A percentile compares a stretch with the other conserved stretches of the same genome.
These are phyloP conservation scores for Cyprinodon tularosa DNA, from an alignment of 2,113 vertebrate genomes.

Conservation along the genomic window DNA sequence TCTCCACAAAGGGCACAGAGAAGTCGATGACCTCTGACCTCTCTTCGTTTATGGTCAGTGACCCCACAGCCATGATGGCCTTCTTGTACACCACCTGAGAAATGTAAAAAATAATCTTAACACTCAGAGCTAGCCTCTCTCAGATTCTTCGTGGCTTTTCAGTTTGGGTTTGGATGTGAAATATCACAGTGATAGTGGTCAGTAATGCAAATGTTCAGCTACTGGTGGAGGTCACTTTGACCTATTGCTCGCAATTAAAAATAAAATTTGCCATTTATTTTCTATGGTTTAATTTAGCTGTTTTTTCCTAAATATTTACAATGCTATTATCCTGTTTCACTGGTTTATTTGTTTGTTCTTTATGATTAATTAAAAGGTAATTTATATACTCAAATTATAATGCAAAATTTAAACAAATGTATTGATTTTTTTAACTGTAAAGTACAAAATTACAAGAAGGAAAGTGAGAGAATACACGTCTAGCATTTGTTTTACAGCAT, in stretches of 20 bases:
- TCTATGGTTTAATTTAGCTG: too few relatives aligned
- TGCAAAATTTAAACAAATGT: neutral
- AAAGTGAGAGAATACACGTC: too few relatives aligned
- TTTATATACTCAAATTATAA: neutral
- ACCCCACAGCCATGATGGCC: conserved; percentile 96
- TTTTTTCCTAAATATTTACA: too few relatives aligned
- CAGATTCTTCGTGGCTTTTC: conserved; percentile 18
- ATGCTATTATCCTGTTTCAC: too few relatives aligned
- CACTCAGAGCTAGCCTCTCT: conserved; percentile 3
- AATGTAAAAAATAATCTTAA: neutral
- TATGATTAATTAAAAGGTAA: neutral
- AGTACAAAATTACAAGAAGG: neutral
- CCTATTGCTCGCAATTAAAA: conserved; percentile 36
- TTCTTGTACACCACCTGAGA: conserved; percentile 94
- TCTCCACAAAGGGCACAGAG: conserved; percentile 97
- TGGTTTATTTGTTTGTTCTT: too few relatives aligned
- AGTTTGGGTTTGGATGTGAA: conserved; percentile 13
- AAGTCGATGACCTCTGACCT: conserved; percentile 96
- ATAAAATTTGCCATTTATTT: conserved; percentile 2
- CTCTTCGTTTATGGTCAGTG: conserved; percentile 96
- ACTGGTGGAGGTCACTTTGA: conserved; percentile 50
- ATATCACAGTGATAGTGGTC: conserved; percentile 44
- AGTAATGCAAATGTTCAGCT: conserved; percentile 45
- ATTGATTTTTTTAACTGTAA: neutral
- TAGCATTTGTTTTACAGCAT: too few relatives aligned